These are phyloP conservation scores for Anisognathus igniventris DNA, from an alignment of 2,797 vertebrate genomes.

Conservation along the genomic window DNA sequence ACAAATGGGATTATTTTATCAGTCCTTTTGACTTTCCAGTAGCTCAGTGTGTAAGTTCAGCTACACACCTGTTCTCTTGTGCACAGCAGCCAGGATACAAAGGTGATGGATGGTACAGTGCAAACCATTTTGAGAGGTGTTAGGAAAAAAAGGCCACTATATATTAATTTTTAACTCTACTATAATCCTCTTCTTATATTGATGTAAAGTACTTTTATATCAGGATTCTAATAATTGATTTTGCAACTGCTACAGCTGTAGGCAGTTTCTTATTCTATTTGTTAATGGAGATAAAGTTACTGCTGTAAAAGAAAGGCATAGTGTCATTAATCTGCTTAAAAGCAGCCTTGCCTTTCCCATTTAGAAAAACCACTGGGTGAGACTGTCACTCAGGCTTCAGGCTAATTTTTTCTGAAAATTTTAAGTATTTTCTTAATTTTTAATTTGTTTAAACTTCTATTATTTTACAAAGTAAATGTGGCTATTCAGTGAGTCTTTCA, in stretches of 20 bases:
- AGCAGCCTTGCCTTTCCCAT: neutral
- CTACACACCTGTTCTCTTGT: fast-evolving
- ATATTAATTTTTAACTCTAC: neutral
- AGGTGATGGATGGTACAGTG: neutral
- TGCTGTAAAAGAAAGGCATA: neutral
- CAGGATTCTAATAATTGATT: neutral
- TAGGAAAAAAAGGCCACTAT: neutral
- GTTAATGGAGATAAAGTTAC: neutral
- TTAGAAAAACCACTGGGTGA: neutral
- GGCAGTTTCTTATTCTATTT: neutral
- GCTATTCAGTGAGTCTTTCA: neutral
- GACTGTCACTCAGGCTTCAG: neutral
- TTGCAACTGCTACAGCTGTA: neutral
- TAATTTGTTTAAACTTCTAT: neutral
- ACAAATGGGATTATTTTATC: neutral
- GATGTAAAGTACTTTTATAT: neutral
- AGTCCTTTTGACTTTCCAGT: neutral
- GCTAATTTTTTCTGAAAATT: neutral
- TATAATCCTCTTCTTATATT: neutral
- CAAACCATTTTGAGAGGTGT: neutral
- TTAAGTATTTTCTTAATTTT: neutral
- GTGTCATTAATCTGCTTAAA: neutral
- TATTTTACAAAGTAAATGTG: neutral
- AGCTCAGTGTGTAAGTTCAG: neutral
- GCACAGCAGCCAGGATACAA: neutral